phyloP scores from a whole-genome alignment of 1,140 invertebrate genomes.

The Lepidotrigona ventralis region DNA sequence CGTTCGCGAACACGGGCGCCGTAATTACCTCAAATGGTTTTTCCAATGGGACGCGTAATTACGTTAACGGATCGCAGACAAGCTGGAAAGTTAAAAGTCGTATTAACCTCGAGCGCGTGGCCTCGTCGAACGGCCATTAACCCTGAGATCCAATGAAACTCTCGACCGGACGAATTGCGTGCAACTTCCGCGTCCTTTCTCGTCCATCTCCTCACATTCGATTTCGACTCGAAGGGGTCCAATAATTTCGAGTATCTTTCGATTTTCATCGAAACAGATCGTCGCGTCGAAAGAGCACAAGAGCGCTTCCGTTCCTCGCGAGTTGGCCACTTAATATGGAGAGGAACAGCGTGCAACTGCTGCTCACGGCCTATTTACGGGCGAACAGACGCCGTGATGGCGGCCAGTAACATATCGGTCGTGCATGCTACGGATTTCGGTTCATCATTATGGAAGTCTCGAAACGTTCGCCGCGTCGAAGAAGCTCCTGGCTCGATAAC shows the following conservation, averaged over 20 bases:
- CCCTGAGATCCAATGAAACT: slow-evolving; percentile 37
- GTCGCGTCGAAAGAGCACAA: neutral
- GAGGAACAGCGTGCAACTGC: slow-evolving; percentile 59
- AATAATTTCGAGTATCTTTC: neutral
- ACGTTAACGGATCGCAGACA: slow-evolving; percentile 48
- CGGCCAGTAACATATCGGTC: slow-evolving; percentile 66
- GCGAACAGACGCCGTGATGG: slow-evolving; percentile 52
- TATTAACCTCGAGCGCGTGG: slow-evolving; percentile 42
- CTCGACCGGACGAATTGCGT: neutral
- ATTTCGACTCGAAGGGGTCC: neutral
- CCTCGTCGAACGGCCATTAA: slow-evolving; percentile 34
- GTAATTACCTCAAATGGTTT: slow-evolving; percentile 52
- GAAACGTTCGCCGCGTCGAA: slow-evolving; percentile 46
- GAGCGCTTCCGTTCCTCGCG: too few species aligned
- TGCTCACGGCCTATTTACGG: slow-evolving; percentile 62
- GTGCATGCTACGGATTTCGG: slow-evolving; percentile 69
- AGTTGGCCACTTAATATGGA: slow-evolving; percentile 66
- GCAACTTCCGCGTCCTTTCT: neutral
- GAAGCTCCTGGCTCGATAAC: slow-evolving; percentile 41
- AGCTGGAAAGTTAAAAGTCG: slow-evolving; percentile 43
- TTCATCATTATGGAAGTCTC: slow-evolving; percentile 74
- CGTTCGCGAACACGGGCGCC: neutral
- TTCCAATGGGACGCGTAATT: slow-evolving; percentile 51
- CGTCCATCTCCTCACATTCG: neutral
- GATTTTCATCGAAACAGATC: neutral